Percentiles rank a stretch among this genome's conserved stretches.
Evolutionary conservation across 1,140 invertebrate genomes (phyloP).

Genomic region (Polypedilum vanderplanki): DNA sequence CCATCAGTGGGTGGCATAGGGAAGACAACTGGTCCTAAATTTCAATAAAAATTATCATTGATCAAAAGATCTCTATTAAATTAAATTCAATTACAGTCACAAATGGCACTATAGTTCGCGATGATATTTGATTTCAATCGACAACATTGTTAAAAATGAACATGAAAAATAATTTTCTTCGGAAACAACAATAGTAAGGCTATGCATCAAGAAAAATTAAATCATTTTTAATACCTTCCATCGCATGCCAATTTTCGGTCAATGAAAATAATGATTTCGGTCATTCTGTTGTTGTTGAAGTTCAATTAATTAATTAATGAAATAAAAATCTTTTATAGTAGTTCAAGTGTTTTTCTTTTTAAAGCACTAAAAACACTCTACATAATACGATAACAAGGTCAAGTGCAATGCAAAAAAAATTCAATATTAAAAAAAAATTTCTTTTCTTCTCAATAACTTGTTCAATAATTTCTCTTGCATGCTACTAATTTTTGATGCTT

Average conservation of each 20-base stretch:
- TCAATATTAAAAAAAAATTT: background rate
- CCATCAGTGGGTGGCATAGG: constrained; percentile 41
- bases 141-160: background rate
- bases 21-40: constrained; percentile 42
- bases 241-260: background rate
- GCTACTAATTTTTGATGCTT: no score
- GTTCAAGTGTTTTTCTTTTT: background rate
- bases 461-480: background rate
- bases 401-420: background rate
- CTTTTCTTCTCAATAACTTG: background rate
- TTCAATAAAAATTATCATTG: background rate
- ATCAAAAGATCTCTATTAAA: no score
- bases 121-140: background rate
- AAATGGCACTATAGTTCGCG: background rate
- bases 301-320: constrained; percentile 15
- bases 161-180: background rate
- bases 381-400: background rate
- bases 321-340: constrained; percentile 1
- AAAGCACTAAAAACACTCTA: background rate
- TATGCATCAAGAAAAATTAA: background rate
- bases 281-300: background rate
- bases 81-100: background rate
- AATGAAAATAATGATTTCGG: background rate
- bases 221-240: background rate
- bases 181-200: constrained; percentile 10